A percentile compares a stretch with the other conserved stretches of the same genome.
Evolutionary conservation across 2,888 invertebrate species (phyloP).

Genomic region (Apamea crenata): DNA sequence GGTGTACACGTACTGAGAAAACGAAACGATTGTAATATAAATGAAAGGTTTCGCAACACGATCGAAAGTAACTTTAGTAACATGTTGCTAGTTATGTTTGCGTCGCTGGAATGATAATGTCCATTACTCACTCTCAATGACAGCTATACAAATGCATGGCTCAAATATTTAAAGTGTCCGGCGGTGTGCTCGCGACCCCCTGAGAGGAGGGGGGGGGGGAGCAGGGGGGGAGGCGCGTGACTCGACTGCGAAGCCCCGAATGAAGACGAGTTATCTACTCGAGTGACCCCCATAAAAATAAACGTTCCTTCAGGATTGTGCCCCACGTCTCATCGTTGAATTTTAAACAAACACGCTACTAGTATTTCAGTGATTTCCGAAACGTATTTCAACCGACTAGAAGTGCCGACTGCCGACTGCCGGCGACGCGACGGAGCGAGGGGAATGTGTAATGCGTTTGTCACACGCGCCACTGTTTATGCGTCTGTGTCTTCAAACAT

Average conservation of each 20-base stretch:
- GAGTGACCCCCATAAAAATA: slow-evolving; percentile 85
- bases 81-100: slow-evolving; percentile 21
- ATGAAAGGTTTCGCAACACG: not conserved
- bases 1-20: not conserved
- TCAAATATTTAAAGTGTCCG: slow-evolving; percentile 65
- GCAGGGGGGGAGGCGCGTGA: slow-evolving; percentile 67
- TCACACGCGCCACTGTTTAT: slow-evolving; percentile 53
- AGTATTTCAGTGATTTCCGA: slow-evolving; percentile 79
- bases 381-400: slow-evolving; percentile 53
- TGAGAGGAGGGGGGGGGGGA: slow-evolving; percentile 24
- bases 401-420: slow-evolving; percentile 21
- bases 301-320: slow-evolving; percentile 80
- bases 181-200: slow-evolving; percentile 28
- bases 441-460: slow-evolving; percentile 69
- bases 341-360: slow-evolving; percentile 80
- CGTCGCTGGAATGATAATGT: slow-evolving; percentile 22
- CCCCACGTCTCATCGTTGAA: slow-evolving; percentile 79
- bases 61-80: not conserved
- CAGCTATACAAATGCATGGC: slow-evolving; percentile 56
- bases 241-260: slow-evolving; percentile 68
- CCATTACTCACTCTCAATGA: slow-evolving; percentile 47
- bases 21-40: not conserved
- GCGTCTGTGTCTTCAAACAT: slow-evolving; percentile 32
- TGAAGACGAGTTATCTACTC: slow-evolving; percentile 85
- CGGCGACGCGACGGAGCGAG: slow-evolving; percentile 23